Percentiles rank a stretch among this genome's conserved stretches.
Evolutionary conservation across 2,797 vertebrate species (phyloP).

Genomic region (Xenopus petersii): DNA sequence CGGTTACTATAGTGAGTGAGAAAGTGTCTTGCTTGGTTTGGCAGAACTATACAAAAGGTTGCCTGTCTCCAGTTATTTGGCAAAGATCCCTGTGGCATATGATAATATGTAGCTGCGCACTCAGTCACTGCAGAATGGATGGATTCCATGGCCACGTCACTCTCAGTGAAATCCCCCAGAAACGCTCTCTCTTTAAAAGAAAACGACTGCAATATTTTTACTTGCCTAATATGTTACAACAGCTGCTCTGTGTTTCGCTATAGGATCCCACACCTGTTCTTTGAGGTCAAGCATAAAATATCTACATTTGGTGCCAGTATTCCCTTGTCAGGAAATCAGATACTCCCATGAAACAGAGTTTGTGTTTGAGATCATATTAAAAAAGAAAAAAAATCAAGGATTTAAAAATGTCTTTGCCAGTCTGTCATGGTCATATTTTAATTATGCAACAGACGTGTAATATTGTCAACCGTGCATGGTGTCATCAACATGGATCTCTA

Average conservation of each 20-base stretch:
- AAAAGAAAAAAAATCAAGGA: constrained; percentile 16
- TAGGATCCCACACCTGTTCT: constrained; percentile 49
- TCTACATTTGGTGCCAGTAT: constrained; percentile 25
- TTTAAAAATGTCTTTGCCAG: constrained; percentile 11
- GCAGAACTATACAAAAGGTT: constrained; percentile 58
- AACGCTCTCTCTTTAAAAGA: constrained; percentile 33
- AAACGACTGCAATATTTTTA: constrained; percentile 25
- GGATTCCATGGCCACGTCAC: constrained; percentile 51
- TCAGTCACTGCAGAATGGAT: constrained; percentile 36
- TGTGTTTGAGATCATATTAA: constrained; percentile 29
- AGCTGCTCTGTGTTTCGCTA: constrained; percentile 53
- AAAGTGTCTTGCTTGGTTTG: constrained; percentile 56
- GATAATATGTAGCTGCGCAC: constrained; percentile 52
- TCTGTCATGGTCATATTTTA: constrained; percentile 18
- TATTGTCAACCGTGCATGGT: too few species aligned
- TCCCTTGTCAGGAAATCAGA: constrained; percentile 36
- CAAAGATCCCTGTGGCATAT: constrained; percentile 49
- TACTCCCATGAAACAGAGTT: constrained; percentile 27
- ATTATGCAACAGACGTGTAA: constrained; percentile 22
- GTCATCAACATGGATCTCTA: too few species aligned
- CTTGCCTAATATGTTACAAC: constrained; percentile 46
- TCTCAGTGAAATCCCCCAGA: constrained; percentile 41
- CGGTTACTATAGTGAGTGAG: constrained; percentile 63
- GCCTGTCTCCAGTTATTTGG: constrained; percentile 61
- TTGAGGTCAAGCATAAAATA: constrained; percentile 18